Percentiles rank a stretch among this genome's conserved stretches.
phyloP scores from a whole-genome alignment of 2,113 vertebrate species.

The Nansenia antarctica region DNA sequence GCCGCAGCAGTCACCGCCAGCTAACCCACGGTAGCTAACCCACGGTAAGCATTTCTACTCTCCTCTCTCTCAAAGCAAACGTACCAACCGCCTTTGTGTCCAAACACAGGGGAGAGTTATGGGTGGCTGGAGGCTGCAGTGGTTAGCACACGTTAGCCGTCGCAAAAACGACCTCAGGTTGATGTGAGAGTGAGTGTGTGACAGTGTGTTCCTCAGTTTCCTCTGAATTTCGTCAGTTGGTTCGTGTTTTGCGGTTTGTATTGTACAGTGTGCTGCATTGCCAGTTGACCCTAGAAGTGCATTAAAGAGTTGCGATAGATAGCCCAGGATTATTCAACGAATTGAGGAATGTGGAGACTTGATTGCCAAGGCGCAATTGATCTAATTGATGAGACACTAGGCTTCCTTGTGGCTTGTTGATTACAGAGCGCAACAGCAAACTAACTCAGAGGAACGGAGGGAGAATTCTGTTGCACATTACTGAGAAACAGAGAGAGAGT shows the following conservation, averaged over 20 bases:
- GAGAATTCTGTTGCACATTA: background rate
- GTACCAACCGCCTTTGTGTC: conserved; percentile 3
- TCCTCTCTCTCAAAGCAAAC: conserved; percentile 26
- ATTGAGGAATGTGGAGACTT: background rate
- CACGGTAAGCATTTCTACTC: conserved; percentile 41
- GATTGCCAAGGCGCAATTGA: background rate
- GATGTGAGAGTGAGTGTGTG: background rate
- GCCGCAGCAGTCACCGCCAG: conserved; percentile 30
- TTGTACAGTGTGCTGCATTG: background rate
- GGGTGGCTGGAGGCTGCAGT: background rate
- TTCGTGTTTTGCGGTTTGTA: background rate
- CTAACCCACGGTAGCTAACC: background rate
- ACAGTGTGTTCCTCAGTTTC: background rate
- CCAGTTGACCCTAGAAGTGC: background rate
- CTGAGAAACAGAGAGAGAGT: too few relatives aligned
- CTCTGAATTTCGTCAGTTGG: too few relatives aligned
- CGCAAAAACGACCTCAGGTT: too few relatives aligned
- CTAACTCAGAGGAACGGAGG: background rate
- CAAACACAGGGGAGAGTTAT: background rate
- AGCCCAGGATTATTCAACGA: background rate
- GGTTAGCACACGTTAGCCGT: background rate
- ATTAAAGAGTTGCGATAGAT: background rate
- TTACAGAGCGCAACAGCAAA: background rate
- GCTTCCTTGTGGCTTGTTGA: background rate
- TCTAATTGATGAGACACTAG: background rate